These are phyloP conservation scores for Allophyes oxyacanthae DNA, from an alignment of 2,888 invertebrate genomes.

Conservation along the genomic window DNA sequence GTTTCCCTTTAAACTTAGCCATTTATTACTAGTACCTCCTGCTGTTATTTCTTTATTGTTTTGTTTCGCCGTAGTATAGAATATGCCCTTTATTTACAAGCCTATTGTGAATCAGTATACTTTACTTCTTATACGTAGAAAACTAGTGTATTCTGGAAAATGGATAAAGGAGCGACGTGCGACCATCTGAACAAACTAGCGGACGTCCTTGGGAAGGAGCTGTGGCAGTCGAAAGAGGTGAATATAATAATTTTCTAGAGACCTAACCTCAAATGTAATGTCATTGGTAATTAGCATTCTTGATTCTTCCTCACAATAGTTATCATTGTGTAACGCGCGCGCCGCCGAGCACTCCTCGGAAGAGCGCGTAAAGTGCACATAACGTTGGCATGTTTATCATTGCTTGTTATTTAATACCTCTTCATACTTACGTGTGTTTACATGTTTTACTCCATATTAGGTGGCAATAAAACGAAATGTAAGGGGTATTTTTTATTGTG, in stretches of 20 bases:
- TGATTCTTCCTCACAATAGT: slow-evolving; percentile 62
- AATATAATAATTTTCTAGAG: slow-evolving; percentile 50
- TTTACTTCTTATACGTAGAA: slow-evolving; percentile 72
- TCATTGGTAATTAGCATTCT: slow-evolving; percentile 78
- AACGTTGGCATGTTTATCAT: slow-evolving; percentile 27
- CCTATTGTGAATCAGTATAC: slow-evolving; percentile 71
- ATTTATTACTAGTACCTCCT: slow-evolving; percentile 57
- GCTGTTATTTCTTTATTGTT: slow-evolving; percentile 57
- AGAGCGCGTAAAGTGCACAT: slow-evolving; percentile 21
- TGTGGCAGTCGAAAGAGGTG: slow-evolving; percentile 86
- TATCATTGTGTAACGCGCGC: slow-evolving; percentile 76
- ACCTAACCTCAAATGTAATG: slow-evolving; percentile 81
- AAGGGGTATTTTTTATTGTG: no score
- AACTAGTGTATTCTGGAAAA: slow-evolving; percentile 68
- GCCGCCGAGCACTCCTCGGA: slow-evolving; percentile 27
- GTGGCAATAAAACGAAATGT: no score
- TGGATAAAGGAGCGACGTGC: slow-evolving; percentile 86
- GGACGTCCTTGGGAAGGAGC: slow-evolving; percentile 77
- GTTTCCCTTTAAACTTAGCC: slow-evolving; percentile 67
- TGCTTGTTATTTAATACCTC: slow-evolving; percentile 17
- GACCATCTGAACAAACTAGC: slow-evolving; percentile 84
- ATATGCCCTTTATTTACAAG: slow-evolving; percentile 78
- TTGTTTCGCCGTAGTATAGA: slow-evolving; percentile 66
- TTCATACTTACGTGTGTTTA: slow-evolving; percentile 36
- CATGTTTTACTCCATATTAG: slow-evolving; percentile 17